Evolutionary conservation across 2,113 vertebrate species (phyloP), one percentile per base, ranked within the genome.

Genomic region (Gobiocypris rarus): DNA sequence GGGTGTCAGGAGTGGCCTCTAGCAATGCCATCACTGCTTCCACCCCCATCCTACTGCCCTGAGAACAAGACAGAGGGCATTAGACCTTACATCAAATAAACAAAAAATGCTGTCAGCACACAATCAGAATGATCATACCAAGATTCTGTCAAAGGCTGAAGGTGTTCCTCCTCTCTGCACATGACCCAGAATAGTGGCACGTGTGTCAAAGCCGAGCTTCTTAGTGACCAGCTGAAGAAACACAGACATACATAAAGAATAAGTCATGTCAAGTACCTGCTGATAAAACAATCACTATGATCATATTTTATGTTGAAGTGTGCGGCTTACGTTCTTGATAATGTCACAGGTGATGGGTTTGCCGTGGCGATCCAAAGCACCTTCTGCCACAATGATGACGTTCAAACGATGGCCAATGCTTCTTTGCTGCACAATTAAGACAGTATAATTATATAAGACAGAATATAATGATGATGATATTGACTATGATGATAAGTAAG

Each of bases 41-140:
- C 28, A 98, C 96, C 0, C 97, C 97, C 97, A 98, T 98, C 85
- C 97, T 94, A 92, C 97, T 98, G 89, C 96, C 97, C 97, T 98
- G 91, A 0, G 41, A 85, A 31, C 86, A 78, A 87, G 22, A 71
- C 28, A 73, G 4, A 86, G 38, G 38, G 38, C 5, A 5, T 38
- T 38, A 38, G 5, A 38, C 34, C 6, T 38, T 38, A 38, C 38
- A 50, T 69, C 19, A 34, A 31, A 38, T 26, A 63, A n/a, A n/a
- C n/a, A n/a, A n/a, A 24, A 52, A 28, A 48, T 2, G 43, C 15
- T 28, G n/a, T 48, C 24, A 19, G 3, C 28, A 17, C 24, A 11
- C 1, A 43, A 24, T 38, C 63, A 38, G 15, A 65, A 67, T 17
- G 9, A 84, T 22, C 34, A 83, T 91, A 98, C 97, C 94, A 99